Conservation (phyloP, 1,140 invertebrate species). For the Dryas iulia region DNA sequence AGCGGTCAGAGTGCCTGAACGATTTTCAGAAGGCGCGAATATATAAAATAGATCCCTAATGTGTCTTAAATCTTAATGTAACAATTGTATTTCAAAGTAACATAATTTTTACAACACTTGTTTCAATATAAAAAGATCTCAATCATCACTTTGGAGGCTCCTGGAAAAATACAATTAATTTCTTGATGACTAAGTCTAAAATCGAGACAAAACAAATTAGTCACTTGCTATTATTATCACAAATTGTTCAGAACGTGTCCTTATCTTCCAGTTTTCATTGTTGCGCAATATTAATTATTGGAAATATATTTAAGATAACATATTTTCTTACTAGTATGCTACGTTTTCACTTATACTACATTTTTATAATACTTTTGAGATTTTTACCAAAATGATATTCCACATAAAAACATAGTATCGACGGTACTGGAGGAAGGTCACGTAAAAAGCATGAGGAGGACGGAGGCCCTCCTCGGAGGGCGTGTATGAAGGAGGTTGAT, state of each 20-base stretch:
- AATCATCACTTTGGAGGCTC: slow-evolving; percentile 6
- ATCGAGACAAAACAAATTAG: slow-evolving; percentile 26
- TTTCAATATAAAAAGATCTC: not conserved
- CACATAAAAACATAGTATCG: too few species aligned
- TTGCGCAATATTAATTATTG: not conserved
- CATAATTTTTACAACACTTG: not conserved
- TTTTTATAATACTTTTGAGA: too few species aligned
- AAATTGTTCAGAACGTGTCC: slow-evolving; percentile 4
- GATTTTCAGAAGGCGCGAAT: too few species aligned
- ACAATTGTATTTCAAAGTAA: not conserved
- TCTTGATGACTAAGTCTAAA: slow-evolving; percentile 19
- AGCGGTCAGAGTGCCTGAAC: too few species aligned
- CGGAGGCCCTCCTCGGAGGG: too few species aligned
- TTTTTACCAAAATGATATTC: too few species aligned
- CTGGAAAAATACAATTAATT: slow-evolving; percentile 22
- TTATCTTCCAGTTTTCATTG: slow-evolving; percentile 4
- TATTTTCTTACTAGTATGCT: not conserved
- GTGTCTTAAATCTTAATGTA: too few species aligned
- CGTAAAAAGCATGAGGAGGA: too few species aligned
- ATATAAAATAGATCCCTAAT: too few species aligned
- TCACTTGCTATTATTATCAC: slow-evolving; percentile 14
- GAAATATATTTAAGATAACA: not conserved
- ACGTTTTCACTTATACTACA: not conserved
- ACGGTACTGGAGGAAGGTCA: too few species aligned
- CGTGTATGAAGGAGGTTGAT: too few species aligned